Base-by-base conservation (phyloP, 2,797 vertebrate species). In the Gallinago solitaria region DNA sequence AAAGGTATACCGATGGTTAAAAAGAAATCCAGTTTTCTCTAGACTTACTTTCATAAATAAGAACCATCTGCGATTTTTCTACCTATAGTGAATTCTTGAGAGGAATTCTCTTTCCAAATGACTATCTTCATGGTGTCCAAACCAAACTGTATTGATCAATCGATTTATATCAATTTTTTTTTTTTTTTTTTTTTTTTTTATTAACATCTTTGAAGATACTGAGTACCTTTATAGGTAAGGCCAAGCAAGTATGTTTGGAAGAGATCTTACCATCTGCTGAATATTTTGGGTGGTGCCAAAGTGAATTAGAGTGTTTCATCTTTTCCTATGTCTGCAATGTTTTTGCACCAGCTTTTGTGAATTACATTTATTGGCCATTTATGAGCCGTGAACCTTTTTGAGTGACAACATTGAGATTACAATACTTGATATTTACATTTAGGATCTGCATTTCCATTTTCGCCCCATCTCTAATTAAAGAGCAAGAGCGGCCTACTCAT, bases 261-360 rank as follows among this genome's bases (percentile, higher is more conserved):
- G 6, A 41, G 16, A 7, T 35, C 30, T 23, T 51, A 53, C 9
- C 13, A 50, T 73, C 25, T 33, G 4, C 11, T 73, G 24, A 73
- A 57, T 57, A 83, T 74, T 90, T 39, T 59, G 16, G 2, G 3
- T 61, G 18, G 2, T 74, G 7, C 2, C 19, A 70, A 90, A 92
- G 60, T 9, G 0, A 51, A 47, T 17, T 35, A 1, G 1, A 69
- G 41, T 21, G 1, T 70, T 75, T n/a, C 0, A 5, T 3, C 16
- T 64, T 57, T 45, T 6, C 5, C 9, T 18, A 2, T 24, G 1
- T 43, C 12, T 69, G 3, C 17, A 50, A 16, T 0, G 0, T 19
- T 84, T 83, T 77, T 86, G 6, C 9, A 63, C 1, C 15, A 39
- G 2, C 8, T 65, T 73, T 57, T 50, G 4, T 65, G 33, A 48